phyloP scores from a whole-genome alignment of 2,113 vertebrate genomes.

The Ailuropoda melanoleuca region DNA sequence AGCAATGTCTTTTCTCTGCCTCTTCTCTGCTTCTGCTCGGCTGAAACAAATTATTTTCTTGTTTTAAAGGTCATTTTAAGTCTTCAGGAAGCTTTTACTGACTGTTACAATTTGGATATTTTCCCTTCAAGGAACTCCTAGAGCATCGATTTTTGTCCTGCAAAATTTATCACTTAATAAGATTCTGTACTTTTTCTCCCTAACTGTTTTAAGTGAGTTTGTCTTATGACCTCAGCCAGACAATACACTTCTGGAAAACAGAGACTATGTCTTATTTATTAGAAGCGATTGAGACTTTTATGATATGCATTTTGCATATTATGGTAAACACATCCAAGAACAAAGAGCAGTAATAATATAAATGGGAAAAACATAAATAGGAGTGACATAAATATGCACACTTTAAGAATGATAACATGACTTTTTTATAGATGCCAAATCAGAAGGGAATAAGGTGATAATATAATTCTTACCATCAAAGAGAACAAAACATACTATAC shows the following conservation, averaged over 20 bases:
- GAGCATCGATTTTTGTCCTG: constrained; percentile 8
- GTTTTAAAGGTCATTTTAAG: constrained; percentile 38
- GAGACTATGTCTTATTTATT: constrained; percentile 18
- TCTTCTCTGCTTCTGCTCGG: background rate
- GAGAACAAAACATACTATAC: background rate
- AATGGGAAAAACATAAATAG: background rate
- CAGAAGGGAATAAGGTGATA: background rate
- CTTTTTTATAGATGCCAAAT: background rate
- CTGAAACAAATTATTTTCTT: background rate
- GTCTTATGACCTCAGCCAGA: background rate
- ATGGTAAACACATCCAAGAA: background rate
- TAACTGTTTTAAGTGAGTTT: constrained; percentile 31
- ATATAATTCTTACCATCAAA: background rate
- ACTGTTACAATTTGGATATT: constrained; percentile 12
- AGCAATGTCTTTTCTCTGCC: background rate
- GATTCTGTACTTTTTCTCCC: background rate
- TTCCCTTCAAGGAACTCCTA: background rate
- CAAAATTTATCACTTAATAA: constrained; percentile 38
- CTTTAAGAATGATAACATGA: background rate
- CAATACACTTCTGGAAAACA: constrained; percentile 1
- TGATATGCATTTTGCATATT: background rate
- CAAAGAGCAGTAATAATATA: background rate
- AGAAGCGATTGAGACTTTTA: background rate
- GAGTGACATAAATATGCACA: background rate
- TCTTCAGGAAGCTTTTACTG: constrained; percentile 18